These are phyloP conservation scores for Euglossa dilemma DNA, from an alignment of 1,140 invertebrate genomes.

Conservation along the genomic window DNA sequence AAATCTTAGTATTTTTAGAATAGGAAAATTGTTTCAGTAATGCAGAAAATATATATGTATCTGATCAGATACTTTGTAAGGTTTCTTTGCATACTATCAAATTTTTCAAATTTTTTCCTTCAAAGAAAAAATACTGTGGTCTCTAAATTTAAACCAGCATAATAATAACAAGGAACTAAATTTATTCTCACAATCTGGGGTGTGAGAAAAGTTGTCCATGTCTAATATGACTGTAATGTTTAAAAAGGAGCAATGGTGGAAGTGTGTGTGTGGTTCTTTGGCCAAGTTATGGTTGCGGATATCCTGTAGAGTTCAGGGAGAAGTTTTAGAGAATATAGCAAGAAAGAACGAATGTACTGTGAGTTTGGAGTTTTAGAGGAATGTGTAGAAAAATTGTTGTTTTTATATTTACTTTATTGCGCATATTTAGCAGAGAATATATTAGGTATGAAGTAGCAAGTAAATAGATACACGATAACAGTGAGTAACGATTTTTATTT, in stretches of 20 bases:
- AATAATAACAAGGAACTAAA: not conserved
- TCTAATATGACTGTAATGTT: not conserved
- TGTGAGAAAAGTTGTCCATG: not conserved
- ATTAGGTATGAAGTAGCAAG: not conserved
- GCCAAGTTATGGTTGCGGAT: not conserved
- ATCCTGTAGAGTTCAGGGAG: not conserved
- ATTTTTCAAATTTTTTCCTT: no score
- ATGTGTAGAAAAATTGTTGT: not conserved
- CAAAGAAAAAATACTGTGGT: no score
- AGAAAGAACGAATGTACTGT: constrained; percentile 1
- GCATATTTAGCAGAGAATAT: no score
- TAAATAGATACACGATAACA: no score
- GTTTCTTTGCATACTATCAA: no score
- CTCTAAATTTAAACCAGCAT: not conserved
- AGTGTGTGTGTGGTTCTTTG: not conserved
- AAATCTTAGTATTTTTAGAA: no score
- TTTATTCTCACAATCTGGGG: not conserved
- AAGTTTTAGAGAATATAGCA: constrained; percentile 4
- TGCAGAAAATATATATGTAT: no score
- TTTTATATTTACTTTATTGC: not conserved
- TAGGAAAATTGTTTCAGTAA: no score
- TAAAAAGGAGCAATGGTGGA: not conserved
- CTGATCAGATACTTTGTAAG: no score
- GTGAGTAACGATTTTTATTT: no score
- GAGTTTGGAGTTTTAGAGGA: constrained; percentile 1